phyloP scores from a whole-genome alignment of 2,888 invertebrate species.

The Epinotia brunnichana region DNA sequence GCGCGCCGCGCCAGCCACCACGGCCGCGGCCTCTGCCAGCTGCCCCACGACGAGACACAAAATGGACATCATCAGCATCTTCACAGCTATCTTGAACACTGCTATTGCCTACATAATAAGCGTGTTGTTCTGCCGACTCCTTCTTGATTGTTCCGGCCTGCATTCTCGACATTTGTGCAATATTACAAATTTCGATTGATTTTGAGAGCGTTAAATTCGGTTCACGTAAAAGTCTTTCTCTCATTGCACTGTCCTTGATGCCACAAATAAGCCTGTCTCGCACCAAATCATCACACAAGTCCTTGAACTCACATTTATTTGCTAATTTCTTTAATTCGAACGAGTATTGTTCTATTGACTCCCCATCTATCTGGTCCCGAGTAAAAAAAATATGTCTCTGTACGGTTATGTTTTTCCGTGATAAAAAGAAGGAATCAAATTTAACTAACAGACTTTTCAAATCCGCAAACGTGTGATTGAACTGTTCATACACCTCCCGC shows the following conservation, averaged over 20 bases:
- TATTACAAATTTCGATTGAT: slow-evolving; percentile 18
- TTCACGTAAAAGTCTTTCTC: slow-evolving; percentile 22
- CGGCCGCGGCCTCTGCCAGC: slow-evolving; percentile 10
- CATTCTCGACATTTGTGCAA: slow-evolving; percentile 13
- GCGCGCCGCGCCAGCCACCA: slow-evolving; percentile 1
- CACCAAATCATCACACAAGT: slow-evolving; percentile 17
- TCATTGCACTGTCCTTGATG: slow-evolving; percentile 12
- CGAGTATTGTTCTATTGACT: slow-evolving; percentile 18
- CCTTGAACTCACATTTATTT: slow-evolving; percentile 18
- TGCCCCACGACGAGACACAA: slow-evolving; percentile 9
- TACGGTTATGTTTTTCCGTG: slow-evolving; percentile 15
- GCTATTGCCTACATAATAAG: not conserved
- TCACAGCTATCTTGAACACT: not conserved
- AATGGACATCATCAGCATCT: not conserved
- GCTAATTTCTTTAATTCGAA: slow-evolving; percentile 23
- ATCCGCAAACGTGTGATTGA: not conserved
- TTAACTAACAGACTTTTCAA: not conserved
- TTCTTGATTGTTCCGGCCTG: slow-evolving; percentile 13
- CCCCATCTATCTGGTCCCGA: slow-evolving; percentile 2
- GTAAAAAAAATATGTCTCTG: slow-evolving; percentile 18
- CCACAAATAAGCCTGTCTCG: slow-evolving; percentile 15
- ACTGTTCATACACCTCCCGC: slow-evolving; percentile 30
- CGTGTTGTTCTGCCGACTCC: slow-evolving; percentile 8
- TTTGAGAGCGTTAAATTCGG: slow-evolving; percentile 9
- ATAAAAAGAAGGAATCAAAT: slow-evolving; percentile 15